Conservation (phyloP, 1,140 invertebrate species). For the Batillaria attramentaria region DNA sequence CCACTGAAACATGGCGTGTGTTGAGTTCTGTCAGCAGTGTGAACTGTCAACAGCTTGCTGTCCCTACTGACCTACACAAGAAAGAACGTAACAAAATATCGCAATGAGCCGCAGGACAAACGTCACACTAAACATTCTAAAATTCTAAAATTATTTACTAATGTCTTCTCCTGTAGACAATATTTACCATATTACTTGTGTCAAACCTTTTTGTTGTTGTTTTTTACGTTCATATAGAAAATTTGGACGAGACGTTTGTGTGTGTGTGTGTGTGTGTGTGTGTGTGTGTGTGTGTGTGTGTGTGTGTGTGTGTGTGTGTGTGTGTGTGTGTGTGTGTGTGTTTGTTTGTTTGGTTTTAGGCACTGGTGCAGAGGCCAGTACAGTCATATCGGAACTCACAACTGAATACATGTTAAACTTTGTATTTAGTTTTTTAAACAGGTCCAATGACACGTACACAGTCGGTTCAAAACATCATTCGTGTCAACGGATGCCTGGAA, state of each 20-base stretch:
- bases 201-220: not conserved
- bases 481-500: not conserved
- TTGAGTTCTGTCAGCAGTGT: too few relatives aligned
- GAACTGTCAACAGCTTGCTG: too few relatives aligned
- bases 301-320: not conserved
- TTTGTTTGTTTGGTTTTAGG: not conserved
- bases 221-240: not conserved
- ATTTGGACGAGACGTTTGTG: not conserved
- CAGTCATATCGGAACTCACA: not conserved
- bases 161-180: not conserved
- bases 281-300: conserved; percentile 2
- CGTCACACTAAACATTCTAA: not conserved
- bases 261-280: not conserved
- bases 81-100: too few relatives aligned
- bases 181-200: not conserved
- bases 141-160: not conserved
- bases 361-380: not conserved
- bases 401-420: not conserved
- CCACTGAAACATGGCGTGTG: too few relatives aligned
- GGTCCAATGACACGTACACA: not conserved
- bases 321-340: not conserved
- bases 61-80: too few relatives aligned
- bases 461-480: not conserved
- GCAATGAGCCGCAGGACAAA: too few relatives aligned
- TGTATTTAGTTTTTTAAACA: not conserved